Conservation (phyloP, 2,888 invertebrate genomes). For the Hydraecia micacea region DNA sequence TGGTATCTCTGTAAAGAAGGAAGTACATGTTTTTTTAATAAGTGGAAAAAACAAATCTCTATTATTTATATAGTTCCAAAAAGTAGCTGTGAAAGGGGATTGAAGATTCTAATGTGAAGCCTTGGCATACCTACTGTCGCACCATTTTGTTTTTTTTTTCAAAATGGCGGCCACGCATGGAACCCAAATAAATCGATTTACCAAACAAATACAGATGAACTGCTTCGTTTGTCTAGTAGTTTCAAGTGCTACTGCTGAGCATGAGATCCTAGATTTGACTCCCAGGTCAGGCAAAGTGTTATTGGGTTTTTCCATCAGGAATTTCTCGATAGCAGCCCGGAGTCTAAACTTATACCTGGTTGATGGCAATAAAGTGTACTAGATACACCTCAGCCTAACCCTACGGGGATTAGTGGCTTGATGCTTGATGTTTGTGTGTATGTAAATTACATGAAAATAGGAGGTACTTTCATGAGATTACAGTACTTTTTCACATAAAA, state of each 20-base stretch:
- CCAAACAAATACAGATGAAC: neutral
- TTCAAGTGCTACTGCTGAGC: neutral
- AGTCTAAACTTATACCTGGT: neutral
- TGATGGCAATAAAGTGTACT: neutral
- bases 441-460: neutral
- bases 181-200: no score
- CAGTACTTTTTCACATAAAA: neutral
- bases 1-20: slow-evolving; percentile 92
- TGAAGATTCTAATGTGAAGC: no score
- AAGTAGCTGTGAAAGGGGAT: neutral
- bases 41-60: neutral
- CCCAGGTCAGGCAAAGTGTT: neutral
- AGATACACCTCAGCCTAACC: neutral
- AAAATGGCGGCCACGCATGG: neutral
- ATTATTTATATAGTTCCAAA: neutral
- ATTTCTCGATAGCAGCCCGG: neutral
- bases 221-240: neutral
- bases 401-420: neutral
- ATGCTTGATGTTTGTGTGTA: neutral
- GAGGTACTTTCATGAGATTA: neutral
- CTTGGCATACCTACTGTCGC: neutral
- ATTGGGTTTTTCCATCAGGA: neutral
- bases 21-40: neutral
- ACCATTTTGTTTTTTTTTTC: no score
- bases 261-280: neutral